phyloP scores from a whole-genome alignment of 2,888 invertebrate genomes.

The Tetranychus piercei region DNA sequence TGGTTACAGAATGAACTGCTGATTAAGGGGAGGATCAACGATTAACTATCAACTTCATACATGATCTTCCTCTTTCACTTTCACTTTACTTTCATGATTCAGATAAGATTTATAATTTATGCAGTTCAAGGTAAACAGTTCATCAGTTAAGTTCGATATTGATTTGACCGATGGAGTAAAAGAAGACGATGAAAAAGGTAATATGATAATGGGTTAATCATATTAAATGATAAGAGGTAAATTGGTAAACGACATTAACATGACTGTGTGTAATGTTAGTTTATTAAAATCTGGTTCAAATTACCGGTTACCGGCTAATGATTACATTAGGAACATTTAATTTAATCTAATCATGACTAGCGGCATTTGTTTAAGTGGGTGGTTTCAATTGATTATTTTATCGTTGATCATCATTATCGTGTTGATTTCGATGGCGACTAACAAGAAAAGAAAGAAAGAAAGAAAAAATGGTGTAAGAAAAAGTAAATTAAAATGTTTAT shows the following conservation, averaged over 20 bases:
- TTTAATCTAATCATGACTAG: neutral
- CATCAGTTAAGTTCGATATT: neutral
- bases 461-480: too few relatives aligned
- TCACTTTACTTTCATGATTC: neutral
- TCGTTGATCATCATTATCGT: too few relatives aligned
- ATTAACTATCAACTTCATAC: neutral
- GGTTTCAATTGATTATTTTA: neutral
- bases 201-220: neutral
- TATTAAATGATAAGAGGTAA: neutral
- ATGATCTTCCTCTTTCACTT: neutral
- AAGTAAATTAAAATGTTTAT: neutral
- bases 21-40: neutral
- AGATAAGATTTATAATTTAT: neutral
- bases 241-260: neutral
- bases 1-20: too few relatives aligned
- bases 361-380: neutral
- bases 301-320: neutral
- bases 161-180: neutral
- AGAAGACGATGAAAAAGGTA: neutral
- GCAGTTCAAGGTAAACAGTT: neutral
- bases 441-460: too few relatives aligned
- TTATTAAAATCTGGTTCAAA: neutral
- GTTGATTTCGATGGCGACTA: too few relatives aligned
- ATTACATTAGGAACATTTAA: neutral
- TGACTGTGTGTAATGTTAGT: neutral